Conservation (phyloP, 2,113 vertebrate genomes). For the Atractosteus spatula region DNA sequence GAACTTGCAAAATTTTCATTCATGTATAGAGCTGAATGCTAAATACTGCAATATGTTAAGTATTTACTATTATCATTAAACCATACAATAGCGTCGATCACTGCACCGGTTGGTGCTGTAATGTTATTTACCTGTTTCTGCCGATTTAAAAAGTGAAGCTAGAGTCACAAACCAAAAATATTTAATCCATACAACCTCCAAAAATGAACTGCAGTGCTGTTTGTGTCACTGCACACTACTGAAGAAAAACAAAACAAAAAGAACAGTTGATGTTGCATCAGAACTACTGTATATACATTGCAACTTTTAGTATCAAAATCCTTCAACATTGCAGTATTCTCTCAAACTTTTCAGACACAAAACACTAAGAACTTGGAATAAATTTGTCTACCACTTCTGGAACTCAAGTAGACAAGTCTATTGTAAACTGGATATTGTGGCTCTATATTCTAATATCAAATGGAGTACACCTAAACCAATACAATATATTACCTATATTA, state of each 20-base stretch:
- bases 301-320: constrained; percentile 85
- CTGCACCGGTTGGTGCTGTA: neutral
- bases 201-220: neutral
- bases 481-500: constrained; percentile 81
- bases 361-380: constrained; percentile 83
- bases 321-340: constrained; percentile 80
- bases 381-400: constrained; percentile 80
- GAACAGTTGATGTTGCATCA: constrained; percentile 55
- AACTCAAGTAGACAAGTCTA: constrained; percentile 76
- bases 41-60: neutral
- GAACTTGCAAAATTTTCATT: neutral
- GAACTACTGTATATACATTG: constrained; percentile 84
- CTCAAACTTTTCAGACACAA: constrained; percentile 81
- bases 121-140: neutral
- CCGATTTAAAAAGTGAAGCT: neutral
- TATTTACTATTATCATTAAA: neutral
- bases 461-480: constrained; percentile 78
- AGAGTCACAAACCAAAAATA: neutral
- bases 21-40: neutral
- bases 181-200: neutral
- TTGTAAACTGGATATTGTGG: constrained; percentile 79
- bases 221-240: neutral
- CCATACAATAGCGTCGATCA: neutral
- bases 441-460: constrained; percentile 82
- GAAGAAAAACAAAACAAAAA: neutral